Conservation (phyloP, 1,140 invertebrate species). For the Mizuhopecten yessoensis region DNA sequence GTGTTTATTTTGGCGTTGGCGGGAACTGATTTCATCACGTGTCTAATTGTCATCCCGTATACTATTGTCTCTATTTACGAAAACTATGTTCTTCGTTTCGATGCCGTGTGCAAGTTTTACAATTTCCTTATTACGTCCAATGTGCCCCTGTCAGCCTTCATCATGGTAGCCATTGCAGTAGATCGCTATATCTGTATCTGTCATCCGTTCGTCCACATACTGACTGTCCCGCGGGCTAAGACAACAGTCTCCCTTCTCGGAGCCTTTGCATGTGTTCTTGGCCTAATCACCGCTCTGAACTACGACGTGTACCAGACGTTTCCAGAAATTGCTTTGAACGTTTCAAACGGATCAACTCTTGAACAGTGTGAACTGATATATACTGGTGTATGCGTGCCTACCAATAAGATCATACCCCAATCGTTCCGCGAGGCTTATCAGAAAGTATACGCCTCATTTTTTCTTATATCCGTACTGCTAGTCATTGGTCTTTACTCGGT, state of each 20-base stretch:
- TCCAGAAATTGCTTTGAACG: background rate
- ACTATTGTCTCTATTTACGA: constrained; percentile 76
- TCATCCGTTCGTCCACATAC: constrained; percentile 77
- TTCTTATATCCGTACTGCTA: constrained; percentile 68
- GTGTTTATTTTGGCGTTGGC: constrained; percentile 81
- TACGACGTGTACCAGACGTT: constrained; percentile 53
- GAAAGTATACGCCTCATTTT: constrained; percentile 74
- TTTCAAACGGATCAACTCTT: background rate
- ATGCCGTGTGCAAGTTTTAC: constrained; percentile 80
- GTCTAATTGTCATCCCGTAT: constrained; percentile 79
- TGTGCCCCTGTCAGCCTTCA: constrained; percentile 80
- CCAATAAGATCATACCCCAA: constrained; percentile 57
- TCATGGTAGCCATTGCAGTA: constrained; percentile 82
- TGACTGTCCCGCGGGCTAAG: constrained; percentile 77
- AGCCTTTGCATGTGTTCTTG: constrained; percentile 75
- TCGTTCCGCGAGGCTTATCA: constrained; percentile 64
- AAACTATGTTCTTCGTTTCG: constrained; percentile 71
- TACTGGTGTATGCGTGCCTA: constrained; percentile 59
- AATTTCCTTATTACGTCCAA: constrained; percentile 81
- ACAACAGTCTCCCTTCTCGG: constrained; percentile 71
- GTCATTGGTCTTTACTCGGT: constrained; percentile 73
- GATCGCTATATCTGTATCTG: constrained; percentile 83
- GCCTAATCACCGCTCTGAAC: constrained; percentile 75
- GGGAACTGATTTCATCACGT: constrained; percentile 80
- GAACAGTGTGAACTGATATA: constrained; percentile 25